Base-by-base conservation (phyloP, 2,888 invertebrate genomes). In the Xylota sylvarum region DNA sequence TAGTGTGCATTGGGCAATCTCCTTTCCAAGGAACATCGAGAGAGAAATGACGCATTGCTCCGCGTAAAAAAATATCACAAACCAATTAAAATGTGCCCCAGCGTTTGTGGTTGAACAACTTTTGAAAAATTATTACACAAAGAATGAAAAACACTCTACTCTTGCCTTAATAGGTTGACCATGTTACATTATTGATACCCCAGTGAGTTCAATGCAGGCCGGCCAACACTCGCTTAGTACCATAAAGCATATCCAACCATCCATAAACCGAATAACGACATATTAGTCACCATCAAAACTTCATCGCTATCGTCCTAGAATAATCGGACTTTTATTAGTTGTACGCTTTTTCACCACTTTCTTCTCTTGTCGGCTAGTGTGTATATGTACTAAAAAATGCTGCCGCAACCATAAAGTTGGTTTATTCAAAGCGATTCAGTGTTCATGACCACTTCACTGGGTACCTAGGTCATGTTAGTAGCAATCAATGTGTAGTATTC, bases 201-300 rank as follows among this genome's bases (percentile, higher is more conserved):
- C 32, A 56, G 12, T 46, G 17, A 23, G 6, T 23, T 17, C 32
- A 2, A 14, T n/a, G 4, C 9, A 67, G 14, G 6, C 12, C 30
- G 32, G 17, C 19, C 12, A 43, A 40, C 56, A 55, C 43, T 32
- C 62, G n/a, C 50, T 17, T 40, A 62, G 62, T 74, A 65, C 65
- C 77, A 77, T 77, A 78, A 77, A 72, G 60, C 78, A 77, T 83
- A 65, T 67, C 56, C 58, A 83, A 67, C 65, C 70, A 72, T 73
- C 72, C 78, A 60, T 78, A 73, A 48, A 65, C 50, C 60, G 48
- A 83, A 50, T 72, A 83, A 83, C 72, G 72, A 73, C 65, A 83
- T 70, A 83, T 83, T 78, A 83, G 77, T 83, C 72, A 78, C 83
- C 78, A 83, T 83, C 83, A 83, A 83, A 83, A 58, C 83, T 48